phyloP scores from a whole-genome alignment of 1,140 invertebrate genomes.

The Ceratoteleas bidentatus region DNA sequence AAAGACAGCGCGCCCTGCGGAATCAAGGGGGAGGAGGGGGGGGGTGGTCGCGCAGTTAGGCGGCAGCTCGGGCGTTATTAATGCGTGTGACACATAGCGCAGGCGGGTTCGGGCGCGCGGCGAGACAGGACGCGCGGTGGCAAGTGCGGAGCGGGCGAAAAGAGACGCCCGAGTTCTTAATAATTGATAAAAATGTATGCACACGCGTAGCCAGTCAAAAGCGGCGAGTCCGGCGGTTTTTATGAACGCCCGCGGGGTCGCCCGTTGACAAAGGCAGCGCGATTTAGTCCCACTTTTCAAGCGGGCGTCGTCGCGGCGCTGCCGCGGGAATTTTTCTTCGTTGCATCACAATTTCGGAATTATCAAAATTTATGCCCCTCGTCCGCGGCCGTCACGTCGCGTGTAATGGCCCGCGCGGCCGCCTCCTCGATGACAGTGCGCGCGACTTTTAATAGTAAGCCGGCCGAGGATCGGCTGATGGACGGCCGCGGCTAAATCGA shows the following conservation, averaged over 20 bases:
- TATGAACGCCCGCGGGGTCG: conserved; percentile 58
- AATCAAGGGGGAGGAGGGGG: conserved; percentile 12
- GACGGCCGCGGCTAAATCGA: conserved; percentile 56
- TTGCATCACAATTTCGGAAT: conserved; percentile 78
- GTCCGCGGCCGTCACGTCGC: conserved; percentile 59
- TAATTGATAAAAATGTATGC: conserved; percentile 82
- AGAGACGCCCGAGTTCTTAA: conserved; percentile 76
- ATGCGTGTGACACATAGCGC: conserved; percentile 74
- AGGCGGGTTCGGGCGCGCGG: conserved; percentile 41
- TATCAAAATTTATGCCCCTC: conserved; percentile 79
- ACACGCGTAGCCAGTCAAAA: conserved; percentile 72
- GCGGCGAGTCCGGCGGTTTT: conserved; percentile 60
- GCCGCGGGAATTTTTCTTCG: conserved; percentile 78
- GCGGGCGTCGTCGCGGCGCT: conserved; percentile 62
- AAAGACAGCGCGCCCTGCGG: conserved; percentile 9
- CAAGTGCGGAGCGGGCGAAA: conserved; percentile 34
- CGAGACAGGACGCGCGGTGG: conserved; percentile 55
- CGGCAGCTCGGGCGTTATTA: conserved; percentile 79
- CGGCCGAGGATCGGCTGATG: conserved; percentile 55
- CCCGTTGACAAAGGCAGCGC: conserved; percentile 77
- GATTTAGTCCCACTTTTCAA: conserved; percentile 80
- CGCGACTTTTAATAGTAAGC: conserved; percentile 59
- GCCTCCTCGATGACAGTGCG: conserved; percentile 56
- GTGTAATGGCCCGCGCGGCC: conserved; percentile 53
- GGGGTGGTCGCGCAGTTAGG: conserved; percentile 6